Evolutionary conservation across 2,888 invertebrate genomes (phyloP).

Genomic region (Dorcus parallelipipedus): DNA sequence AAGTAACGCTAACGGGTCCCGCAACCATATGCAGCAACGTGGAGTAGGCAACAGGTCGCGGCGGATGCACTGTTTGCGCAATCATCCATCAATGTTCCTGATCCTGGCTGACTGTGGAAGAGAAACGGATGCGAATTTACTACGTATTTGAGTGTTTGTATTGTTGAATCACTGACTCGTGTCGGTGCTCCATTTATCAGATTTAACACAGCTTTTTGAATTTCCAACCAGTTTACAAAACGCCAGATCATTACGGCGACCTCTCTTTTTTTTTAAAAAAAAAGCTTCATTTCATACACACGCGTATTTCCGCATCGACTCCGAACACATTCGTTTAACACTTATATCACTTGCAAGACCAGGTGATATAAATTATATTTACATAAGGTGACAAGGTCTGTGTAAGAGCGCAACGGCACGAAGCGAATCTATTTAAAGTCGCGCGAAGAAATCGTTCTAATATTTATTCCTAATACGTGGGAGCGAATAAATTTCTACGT

Average conservation of each 20-base stretch:
- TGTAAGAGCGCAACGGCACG: too few species aligned
- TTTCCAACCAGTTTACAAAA: slow-evolving; percentile 18
- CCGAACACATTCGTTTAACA: too few species aligned
- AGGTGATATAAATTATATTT: too few species aligned
- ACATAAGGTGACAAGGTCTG: too few species aligned
- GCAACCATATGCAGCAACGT: too few species aligned
- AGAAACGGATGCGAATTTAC: slow-evolving; percentile 46
- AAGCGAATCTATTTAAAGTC: too few species aligned
- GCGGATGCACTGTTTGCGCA: slow-evolving; percentile 41
- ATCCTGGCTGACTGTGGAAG: slow-evolving; percentile 32
- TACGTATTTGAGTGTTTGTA: slow-evolving; percentile 49
- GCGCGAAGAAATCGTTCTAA: too few species aligned
- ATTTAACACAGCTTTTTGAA: slow-evolving; percentile 39
- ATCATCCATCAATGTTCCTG: slow-evolving; percentile 41
- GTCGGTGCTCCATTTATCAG: slow-evolving; percentile 49
- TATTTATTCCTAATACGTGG: too few species aligned
- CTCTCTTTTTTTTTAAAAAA: neutral
- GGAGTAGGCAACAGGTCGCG: slow-evolving; percentile 39
- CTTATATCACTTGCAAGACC: too few species aligned
- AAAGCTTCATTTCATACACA: neutral
- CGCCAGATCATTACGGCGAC: slow-evolving; percentile 14
- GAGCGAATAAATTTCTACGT: too few species aligned
- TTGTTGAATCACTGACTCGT: slow-evolving; percentile 49
- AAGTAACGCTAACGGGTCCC: too few species aligned
- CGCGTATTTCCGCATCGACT: too few species aligned